A percentile compares a stretch with the other conserved stretches of the same genome.
phyloP scores from a whole-genome alignment of 2,888 invertebrate species.

The Erebia epiphron region DNA sequence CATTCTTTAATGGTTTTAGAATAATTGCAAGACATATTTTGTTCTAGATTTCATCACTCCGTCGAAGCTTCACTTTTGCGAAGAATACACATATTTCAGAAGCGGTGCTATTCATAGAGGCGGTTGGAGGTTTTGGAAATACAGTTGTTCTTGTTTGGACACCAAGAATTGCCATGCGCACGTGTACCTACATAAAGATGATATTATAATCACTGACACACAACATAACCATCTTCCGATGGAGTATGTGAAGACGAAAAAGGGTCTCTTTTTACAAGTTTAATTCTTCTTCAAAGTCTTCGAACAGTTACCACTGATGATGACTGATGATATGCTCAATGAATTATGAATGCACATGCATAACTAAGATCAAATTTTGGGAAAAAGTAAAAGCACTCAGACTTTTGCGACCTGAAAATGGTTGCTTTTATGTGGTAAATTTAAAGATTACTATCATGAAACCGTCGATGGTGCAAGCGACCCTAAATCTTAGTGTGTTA shows the following conservation, averaged over 20 bases:
- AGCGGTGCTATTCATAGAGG: slow-evolving; percentile 34
- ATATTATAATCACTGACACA: slow-evolving; percentile 38
- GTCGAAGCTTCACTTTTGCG: slow-evolving; percentile 43
- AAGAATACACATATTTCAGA: slow-evolving; percentile 46
- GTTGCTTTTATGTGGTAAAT: no score
- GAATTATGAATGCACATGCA: no score
- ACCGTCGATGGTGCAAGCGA: no score
- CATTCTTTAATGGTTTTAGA: no score
- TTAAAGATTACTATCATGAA: no score
- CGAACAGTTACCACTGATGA: no score
- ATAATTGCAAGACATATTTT: slow-evolving; percentile 6
- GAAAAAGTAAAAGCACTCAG: no score
- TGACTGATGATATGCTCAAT: no score
- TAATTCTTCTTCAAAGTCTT: not conserved
- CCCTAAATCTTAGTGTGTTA: no score
- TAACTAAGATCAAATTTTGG: no score
- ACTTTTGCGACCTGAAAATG: no score
- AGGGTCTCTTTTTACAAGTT: slow-evolving; percentile 30
- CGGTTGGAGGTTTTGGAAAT: slow-evolving; percentile 42
- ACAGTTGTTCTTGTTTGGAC: slow-evolving; percentile 44
- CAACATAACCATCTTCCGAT: slow-evolving; percentile 48
- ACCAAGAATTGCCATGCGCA: slow-evolving; percentile 47
- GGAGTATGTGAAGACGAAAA: slow-evolving; percentile 39
- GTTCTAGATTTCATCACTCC: slow-evolving; percentile 34
- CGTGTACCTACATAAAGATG: slow-evolving; percentile 42